Evolutionary conservation across 2,113 vertebrate genomes (phyloP), one percentile per base, ranked within the genome.

Genomic region (Vulpes ferrilata): DNA sequence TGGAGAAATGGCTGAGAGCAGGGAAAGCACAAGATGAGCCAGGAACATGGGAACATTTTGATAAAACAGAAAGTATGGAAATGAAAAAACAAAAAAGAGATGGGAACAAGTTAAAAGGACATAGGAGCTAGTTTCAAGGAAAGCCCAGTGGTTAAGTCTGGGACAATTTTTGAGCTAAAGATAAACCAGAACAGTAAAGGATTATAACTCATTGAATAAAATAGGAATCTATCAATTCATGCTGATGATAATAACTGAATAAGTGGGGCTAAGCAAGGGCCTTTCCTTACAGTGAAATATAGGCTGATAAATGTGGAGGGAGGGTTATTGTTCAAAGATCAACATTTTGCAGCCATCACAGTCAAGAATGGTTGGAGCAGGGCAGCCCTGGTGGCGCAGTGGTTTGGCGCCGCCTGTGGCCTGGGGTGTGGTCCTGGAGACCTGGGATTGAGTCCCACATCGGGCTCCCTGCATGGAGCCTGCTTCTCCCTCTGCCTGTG

Each of bases 141-240:
- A 23, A n/a, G 38, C 20, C 79, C 17, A 10, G 22, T 23, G 62
- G 22, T 27, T 30, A n/a, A 12, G 57, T 43, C 27, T 74, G 23
- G 27, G 51, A 30, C 65, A 38, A 83, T 35, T 93, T 76, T n/a
- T 87, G 11, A 79, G 23, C 53, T 62, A 96, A 93, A 89, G 84
- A 43, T 38, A 93, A 88, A 83, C 25, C 27, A 81, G 30, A 38
- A 57, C 30, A 89, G 25, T 38, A 78, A 69, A 69, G 23, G 32
- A 71, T 88, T 51, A 59, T 71, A 71, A 27, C 13, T 91, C 23
- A 55, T 11, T 62, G 23, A 69, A 78, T 79, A 71, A 86, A 62
- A 69, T n/a, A 59, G 32, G 23, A 81, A 27, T 76, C 55, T 4
- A 53, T 35, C 51, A 53, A 30, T 82, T 91, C 57, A 73, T 43